Evolutionary conservation across 1,140 invertebrate species (phyloP), one percentile per base, ranked within the genome.

Genomic region (Neodiprion pinetum): DNA sequence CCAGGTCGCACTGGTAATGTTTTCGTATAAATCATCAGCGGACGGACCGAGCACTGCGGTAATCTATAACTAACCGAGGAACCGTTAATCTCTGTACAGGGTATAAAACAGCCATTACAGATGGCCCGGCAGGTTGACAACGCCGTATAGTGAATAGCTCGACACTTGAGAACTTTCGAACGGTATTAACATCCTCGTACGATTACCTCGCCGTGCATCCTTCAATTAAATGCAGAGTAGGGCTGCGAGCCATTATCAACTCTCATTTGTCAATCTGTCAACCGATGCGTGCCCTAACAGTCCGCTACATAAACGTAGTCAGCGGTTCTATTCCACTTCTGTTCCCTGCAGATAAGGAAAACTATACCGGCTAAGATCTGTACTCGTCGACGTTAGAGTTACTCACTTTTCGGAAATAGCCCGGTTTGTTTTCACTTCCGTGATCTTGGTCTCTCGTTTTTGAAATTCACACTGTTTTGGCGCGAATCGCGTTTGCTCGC

Each of bases 91-190:
- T 87, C 80, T 81, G 8, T 61, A 87, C 84, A 81, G 83, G 75
- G 78, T 79, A 86, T 87, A 82, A 84, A 87, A 86, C 84, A 87
- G 81, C 75, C 78, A 85, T 86, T 87, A 87, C 86, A 88, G 83
- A 88, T 88, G 87, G 87, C 87, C 83, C 79, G 75, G 70, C 75
- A 80, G 79, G 53, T 61, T 81, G 82, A 87, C 81, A 86, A 85
- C 85, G 81, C 77, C 74, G 85, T 85, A 82, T 83, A 79, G 75
- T 74, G 75, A 66, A 70, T 9, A 14, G 53, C 53, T 14, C 53
- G 4, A 61, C 53, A 61, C 53, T 61, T 61, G 11, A 61, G 9
- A 61, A 17, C 28, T 40, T 40, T 40, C 28, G 28, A 61, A 14
- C n/a, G 11, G 11, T 14, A 61, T 61, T 61, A 17, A 61, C 11